These are phyloP conservation scores for Helarctos malayanus DNA, from an alignment of 2,797 vertebrate species.

Conservation along the genomic window DNA sequence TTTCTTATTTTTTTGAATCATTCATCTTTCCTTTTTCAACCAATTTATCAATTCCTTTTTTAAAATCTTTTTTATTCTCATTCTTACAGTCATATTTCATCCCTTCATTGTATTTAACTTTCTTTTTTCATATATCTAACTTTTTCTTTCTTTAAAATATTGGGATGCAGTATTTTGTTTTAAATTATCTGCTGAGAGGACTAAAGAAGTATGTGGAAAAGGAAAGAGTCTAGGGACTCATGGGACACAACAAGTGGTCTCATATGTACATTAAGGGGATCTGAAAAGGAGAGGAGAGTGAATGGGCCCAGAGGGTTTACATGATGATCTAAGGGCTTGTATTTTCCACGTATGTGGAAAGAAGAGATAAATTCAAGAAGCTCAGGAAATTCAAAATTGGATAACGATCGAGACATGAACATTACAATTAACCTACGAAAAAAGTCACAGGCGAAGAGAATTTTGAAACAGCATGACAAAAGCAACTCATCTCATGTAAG, in stretches of 20 bases:
- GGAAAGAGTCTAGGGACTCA: not conserved
- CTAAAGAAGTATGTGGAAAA: not conserved
- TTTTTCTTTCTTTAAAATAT: too few species aligned
- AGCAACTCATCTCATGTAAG: not conserved
- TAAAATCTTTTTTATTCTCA: too few species aligned
- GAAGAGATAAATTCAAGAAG: not conserved
- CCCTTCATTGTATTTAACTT: too few species aligned
- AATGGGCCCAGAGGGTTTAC: not conserved
- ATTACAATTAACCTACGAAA: not conserved
- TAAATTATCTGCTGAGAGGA: not conserved
- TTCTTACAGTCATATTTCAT: too few species aligned
- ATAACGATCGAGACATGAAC: not conserved
- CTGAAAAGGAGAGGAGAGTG: not conserved
- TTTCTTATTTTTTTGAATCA: too few species aligned
- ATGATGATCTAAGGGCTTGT: not conserved
- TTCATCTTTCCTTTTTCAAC: too few species aligned
- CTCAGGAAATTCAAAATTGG: not conserved
- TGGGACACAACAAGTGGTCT: not conserved
- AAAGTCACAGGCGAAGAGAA: not conserved
- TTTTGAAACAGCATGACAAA: not conserved
- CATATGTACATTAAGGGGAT: not conserved
- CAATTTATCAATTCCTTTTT: too few species aligned
- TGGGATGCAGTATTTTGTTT: not conserved
- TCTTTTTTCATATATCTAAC: too few species aligned
- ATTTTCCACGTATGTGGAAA: not conserved